Evolutionary conservation across 2,113 vertebrate genomes (phyloP).

Genomic region (Balaeniceps rex): DNA sequence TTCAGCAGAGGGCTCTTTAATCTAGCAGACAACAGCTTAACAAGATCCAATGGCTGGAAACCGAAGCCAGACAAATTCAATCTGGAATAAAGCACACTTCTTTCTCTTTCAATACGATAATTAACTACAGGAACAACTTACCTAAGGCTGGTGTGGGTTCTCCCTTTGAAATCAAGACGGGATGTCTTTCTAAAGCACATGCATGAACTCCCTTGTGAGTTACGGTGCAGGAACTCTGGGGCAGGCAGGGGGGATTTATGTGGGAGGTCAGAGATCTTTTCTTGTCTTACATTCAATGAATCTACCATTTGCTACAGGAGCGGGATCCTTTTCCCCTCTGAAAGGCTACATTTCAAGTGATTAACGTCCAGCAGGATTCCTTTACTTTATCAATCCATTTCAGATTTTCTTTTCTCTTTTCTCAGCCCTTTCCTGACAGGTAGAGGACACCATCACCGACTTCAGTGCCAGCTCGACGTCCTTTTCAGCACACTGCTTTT

Average conservation of each 20-base stretch:
- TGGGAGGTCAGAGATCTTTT: not conserved
- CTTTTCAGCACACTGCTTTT: not conserved
- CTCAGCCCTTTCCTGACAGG: not conserved
- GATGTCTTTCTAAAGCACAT: not conserved
- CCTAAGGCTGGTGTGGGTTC: not conserved
- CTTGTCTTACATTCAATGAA: not conserved
- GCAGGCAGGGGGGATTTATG: not conserved
- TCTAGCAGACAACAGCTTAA: not conserved
- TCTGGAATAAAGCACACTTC: not conserved
- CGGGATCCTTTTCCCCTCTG: not conserved
- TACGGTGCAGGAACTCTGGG: accelerated
- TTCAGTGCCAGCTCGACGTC: not conserved
- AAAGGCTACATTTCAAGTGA: not conserved
- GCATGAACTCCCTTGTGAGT: not conserved
- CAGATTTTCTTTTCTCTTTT: not conserved
- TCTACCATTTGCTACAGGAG: not conserved
- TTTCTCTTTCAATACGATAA: not conserved
- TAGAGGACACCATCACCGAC: not conserved
- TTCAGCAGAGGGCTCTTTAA: not conserved
- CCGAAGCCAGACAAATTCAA: not conserved
- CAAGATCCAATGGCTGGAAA: not conserved
- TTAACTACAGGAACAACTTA: not conserved
- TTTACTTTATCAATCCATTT: not conserved
- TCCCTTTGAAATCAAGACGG: not conserved
- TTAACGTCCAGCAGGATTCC: not conserved